These are phyloP conservation scores for Sebastes hopkinsi DNA, from an alignment of 2,797 vertebrate species.

Conservation along the genomic window DNA sequence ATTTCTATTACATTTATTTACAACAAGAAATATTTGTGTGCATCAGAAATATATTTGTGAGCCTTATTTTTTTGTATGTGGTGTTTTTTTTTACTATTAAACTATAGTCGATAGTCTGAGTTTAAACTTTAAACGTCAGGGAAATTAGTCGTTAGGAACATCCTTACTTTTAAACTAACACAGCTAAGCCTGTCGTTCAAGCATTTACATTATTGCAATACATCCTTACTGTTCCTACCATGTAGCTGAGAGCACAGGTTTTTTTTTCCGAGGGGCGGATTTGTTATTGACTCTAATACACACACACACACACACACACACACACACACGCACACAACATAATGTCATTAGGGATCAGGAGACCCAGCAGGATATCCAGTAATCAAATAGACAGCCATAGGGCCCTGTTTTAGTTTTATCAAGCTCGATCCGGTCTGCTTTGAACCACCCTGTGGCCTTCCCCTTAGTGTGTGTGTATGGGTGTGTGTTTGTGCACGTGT, in stretches of 20 bases:
- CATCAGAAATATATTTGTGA: too few species aligned
- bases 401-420: neutral
- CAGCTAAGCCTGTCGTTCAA: neutral
- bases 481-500: neutral
- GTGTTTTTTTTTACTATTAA: too few species aligned
- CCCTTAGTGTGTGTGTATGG: neutral
- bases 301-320: neutral
- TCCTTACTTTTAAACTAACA: neutral
- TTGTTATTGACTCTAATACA: neutral
- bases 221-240: neutral
- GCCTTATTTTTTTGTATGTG: too few species aligned
- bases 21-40: too few species aligned
- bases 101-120: too few species aligned
- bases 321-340: neutral
- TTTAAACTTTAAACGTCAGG: too few species aligned
- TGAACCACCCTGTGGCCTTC: constrained; percentile 13
- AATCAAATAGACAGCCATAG: constrained; percentile 31
- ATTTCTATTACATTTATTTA: too few species aligned
- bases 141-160: too few species aligned
- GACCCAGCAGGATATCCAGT: constrained; percentile 36
- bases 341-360: constrained; percentile 34
- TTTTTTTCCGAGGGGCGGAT: constrained; percentile 4
- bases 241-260: neutral
- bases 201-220: neutral
- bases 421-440: constrained; percentile 11